These are phyloP conservation scores for Chrysomela aeneicollis DNA, from an alignment of 2,888 invertebrate genomes.

Conservation along the genomic window DNA sequence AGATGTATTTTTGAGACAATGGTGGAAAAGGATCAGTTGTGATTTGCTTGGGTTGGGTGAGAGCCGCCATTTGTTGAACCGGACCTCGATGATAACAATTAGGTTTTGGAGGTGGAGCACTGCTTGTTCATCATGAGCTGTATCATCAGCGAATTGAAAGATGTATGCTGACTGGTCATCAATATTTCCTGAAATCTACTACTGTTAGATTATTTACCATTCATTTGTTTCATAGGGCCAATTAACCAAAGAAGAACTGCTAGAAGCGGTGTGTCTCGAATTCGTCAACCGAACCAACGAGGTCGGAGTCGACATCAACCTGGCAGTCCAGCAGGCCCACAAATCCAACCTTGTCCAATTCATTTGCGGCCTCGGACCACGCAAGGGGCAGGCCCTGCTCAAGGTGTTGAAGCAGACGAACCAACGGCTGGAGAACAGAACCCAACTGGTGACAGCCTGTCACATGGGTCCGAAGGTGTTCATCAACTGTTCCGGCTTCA, in stretches of 20 bases:
- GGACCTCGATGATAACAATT: too few species aligned
- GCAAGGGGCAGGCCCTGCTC: constrained; percentile 89
- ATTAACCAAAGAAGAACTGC: constrained; percentile 82
- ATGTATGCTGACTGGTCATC: too few species aligned
- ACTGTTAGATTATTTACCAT: too few species aligned
- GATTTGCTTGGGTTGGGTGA: too few species aligned
- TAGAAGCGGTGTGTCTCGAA: constrained; percentile 86
- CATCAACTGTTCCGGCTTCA: constrained; percentile 98
- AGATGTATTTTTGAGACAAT: too few species aligned
- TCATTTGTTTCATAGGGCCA: constrained; percentile 68
- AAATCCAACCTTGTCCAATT: constrained; percentile 93
- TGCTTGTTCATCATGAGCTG: too few species aligned
- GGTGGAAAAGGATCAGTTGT: too few species aligned
- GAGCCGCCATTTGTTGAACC: too few species aligned
- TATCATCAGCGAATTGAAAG: too few species aligned
- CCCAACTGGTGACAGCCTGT: constrained; percentile 93
- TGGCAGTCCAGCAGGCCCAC: constrained; percentile 88
- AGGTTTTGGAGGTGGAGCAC: too few species aligned
- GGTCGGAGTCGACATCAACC: constrained; percentile 97
- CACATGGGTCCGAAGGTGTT: constrained; percentile 96
- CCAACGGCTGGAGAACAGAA: constrained; percentile 91
- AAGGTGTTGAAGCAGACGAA: constrained; percentile 91
- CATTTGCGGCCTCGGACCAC: constrained; percentile 94
- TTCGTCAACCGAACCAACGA: constrained; percentile 96
- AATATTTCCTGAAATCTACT: too few species aligned